Conservation (phyloP, 1,140 invertebrate genomes). For the Hormaphis cornu region DNA sequence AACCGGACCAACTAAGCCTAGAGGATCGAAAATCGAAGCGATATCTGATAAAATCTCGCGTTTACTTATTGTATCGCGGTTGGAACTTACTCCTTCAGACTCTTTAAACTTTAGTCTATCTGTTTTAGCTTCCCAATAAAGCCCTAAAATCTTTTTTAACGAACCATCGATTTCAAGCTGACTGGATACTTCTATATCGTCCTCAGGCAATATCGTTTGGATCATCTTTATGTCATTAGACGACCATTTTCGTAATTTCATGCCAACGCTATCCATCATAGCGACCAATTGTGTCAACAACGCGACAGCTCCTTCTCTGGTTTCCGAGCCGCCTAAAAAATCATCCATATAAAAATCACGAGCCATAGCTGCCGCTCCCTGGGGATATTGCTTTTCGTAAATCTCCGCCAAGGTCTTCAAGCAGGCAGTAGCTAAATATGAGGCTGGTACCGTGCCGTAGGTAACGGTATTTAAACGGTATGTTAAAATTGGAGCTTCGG, state of each 20-base stretch:
- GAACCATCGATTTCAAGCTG: not conserved
- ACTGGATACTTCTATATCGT: not conserved
- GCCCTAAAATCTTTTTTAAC: conserved; percentile 26
- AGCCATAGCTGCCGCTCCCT: conserved; percentile 36
- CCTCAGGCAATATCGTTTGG: not conserved
- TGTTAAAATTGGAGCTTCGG: conserved; percentile 33
- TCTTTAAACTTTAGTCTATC: conserved; percentile 32
- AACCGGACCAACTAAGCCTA: conserved; percentile 42
- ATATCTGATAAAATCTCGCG: conserved; percentile 39
- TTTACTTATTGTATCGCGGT: not conserved
- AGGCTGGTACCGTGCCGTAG: conserved; percentile 40
- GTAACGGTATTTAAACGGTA: conserved; percentile 41
- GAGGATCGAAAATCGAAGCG: conserved; percentile 42
- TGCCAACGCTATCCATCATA: not conserved
- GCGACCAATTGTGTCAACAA: not conserved
- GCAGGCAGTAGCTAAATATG: conserved; percentile 40
- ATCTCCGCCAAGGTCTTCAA: conserved; percentile 40
- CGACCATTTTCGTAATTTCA: not conserved
- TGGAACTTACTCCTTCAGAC: not conserved
- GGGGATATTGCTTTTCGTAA: conserved; percentile 36
- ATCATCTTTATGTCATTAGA: not conserved
- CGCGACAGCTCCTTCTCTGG: not conserved
- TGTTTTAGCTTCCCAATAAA: conserved; percentile 32
- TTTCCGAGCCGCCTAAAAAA: conserved; percentile 45
- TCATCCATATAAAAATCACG: too few species aligned